Percentiles rank a stretch among this genome's conserved stretches.
Conservation (phyloP, 30 jellyfish, hydroid and myxozoan genomes). For the Turritopsis rubra region DNA sequence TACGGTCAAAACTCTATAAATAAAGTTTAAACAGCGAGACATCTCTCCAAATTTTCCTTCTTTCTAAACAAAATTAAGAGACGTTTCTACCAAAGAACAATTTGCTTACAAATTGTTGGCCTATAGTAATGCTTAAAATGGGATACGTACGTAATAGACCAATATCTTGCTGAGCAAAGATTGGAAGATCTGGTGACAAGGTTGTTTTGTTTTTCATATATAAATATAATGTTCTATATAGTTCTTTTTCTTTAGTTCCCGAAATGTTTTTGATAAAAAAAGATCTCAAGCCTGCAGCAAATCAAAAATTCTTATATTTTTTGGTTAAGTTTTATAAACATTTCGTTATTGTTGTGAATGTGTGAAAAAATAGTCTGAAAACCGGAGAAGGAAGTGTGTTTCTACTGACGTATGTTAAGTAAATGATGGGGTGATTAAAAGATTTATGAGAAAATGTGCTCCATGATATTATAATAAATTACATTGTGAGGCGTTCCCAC, state of each 20-base stretch:
- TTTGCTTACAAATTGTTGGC: too few species aligned
- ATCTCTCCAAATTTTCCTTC: too few species aligned
- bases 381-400: background rate
- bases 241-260: background rate
- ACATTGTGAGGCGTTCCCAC: background rate
- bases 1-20: too few species aligned
- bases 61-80: too few species aligned
- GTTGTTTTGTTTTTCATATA: background rate
- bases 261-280: background rate
- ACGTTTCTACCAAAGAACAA: too few species aligned
- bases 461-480: background rate
- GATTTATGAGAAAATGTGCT: background rate
- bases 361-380: background rate
- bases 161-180: background rate
- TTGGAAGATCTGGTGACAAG: background rate
- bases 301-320: background rate
- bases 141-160: background rate
- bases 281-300: too few species aligned
- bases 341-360: background rate
- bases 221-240: background rate
- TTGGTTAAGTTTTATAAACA: background rate
- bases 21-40: too few species aligned
- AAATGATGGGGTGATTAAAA: background rate
- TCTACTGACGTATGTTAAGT: background rate
- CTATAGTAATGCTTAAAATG: background rate